Base-by-base conservation (phyloP, 1,140 invertebrate genomes). In the Diplogasteroides magnus region DNA sequence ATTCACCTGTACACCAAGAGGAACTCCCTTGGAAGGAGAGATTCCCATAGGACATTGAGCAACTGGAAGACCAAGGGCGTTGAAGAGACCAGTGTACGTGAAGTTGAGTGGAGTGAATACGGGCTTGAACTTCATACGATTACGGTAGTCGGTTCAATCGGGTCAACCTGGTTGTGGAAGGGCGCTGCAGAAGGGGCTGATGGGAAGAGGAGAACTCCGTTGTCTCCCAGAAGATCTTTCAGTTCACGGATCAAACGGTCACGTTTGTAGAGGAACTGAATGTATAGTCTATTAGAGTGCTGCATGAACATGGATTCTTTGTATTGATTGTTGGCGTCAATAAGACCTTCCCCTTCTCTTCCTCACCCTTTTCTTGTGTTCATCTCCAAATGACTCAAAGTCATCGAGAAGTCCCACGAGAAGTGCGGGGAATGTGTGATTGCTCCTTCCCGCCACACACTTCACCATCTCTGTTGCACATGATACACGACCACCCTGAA, bases 1-100 rank as follows among this genome's bases (percentile, higher is more conserved):
- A n/a, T n/a, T n/a, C 6, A 48, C 37, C 37, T 48, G 37, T 48
- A 48, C 37, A 11, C 37, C 37, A 6, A 48, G 19, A 11, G 37
- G 37, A 6, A 19, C 19, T 48, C 37, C 37, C n/a, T n/a, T n/a
- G 19, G 37, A 6, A 11, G 6, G 6, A 11, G 37, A 48, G 15
- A 85, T 71, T 13, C 85, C 85, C 60, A 85, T 69, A 2, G 85
- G 85, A 59, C 82, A 82, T 67, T 83, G 81, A 0, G 83, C 84
- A 1, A 83, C 84, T 0, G 85, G 85, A 2, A 85, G 73, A 1
- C 78, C 84, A 29, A 85, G 73, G 23, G 79, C 79, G 77, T 85
- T 85, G 64, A 66, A 75, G 32, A 75, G 65, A 31, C 74, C 84
- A 13, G 84, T 85, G 76, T 85, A 85, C 13, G 80, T 77, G 76